Evolutionary conservation across 2,888 invertebrate species (phyloP).

Genomic region (Zonitis immaculata): DNA sequence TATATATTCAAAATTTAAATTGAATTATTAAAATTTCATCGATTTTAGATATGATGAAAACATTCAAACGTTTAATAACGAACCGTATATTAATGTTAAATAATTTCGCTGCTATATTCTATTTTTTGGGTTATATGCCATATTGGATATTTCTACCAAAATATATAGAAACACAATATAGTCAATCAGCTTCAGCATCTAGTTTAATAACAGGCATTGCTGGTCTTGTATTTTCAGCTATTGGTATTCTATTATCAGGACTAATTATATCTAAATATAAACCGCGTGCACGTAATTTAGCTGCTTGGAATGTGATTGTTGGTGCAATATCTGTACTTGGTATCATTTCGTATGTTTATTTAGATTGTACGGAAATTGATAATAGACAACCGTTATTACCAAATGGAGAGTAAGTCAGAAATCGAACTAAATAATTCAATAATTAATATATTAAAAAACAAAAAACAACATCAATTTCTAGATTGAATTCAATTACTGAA

Average conservation of each 20-base stretch:
- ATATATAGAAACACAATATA: constrained; percentile 77
- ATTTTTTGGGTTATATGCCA: constrained; percentile 66
- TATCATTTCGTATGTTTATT: constrained; percentile 60
- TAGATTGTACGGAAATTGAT: constrained; percentile 62
- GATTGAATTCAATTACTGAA: constrained; percentile 47
- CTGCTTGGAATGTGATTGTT: constrained; percentile 65
- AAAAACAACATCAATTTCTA: constrained; percentile 24
- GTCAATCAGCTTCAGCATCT: constrained; percentile 69
- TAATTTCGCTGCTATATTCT: constrained; percentile 68
- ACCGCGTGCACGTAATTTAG: constrained; percentile 61
- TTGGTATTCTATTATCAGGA: constrained; percentile 65
- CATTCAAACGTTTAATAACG: constrained; percentile 58
- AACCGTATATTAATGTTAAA: constrained; percentile 69
- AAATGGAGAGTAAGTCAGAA: constrained; percentile 42
- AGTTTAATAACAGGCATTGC: constrained; percentile 70
- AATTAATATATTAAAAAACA: background rate
- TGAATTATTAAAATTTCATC: constrained; percentile 22
- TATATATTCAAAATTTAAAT: too few species aligned
- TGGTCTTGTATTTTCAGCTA: constrained; percentile 64
- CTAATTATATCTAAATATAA: constrained; percentile 62
- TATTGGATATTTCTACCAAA: constrained; percentile 80
- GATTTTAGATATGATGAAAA: constrained; percentile 57
- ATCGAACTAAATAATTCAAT: background rate
- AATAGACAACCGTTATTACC: constrained; percentile 48
- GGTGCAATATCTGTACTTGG: constrained; percentile 60